phyloP scores from a whole-genome alignment of 2,113 vertebrate genomes.

The Rhegmatorhina hoffmannsi region DNA sequence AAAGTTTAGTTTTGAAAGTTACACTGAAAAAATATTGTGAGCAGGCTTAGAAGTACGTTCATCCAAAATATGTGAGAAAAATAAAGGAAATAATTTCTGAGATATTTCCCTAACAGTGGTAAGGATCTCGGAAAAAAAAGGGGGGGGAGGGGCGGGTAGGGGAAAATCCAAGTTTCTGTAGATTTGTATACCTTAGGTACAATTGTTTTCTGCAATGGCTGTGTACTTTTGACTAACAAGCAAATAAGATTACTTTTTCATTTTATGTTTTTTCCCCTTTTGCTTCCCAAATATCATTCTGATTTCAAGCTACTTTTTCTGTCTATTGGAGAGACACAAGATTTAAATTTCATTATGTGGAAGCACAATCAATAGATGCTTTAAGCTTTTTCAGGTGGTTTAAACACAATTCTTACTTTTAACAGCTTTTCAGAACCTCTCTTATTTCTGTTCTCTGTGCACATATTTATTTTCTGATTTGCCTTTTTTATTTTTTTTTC shows the following conservation, averaged over 20 bases:
- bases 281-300: neutral
- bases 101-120: neutral
- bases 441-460: neutral
- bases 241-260: neutral
- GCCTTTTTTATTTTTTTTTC: neutral
- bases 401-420: neutral
- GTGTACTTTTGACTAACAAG: neutral
- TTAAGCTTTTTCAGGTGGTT: neutral
- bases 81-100: neutral
- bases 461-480: conserved; percentile 14
- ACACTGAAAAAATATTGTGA: neutral
- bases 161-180: neutral
- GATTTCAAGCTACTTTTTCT: neutral
- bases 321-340: neutral
- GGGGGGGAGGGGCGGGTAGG: no score
- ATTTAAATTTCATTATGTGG: neutral
- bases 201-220: neutral
- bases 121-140: neutral
- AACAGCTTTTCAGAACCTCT: neutral
- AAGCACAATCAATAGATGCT: neutral
- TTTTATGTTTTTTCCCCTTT: neutral
- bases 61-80: neutral
- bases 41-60: neutral
- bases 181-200: neutral
- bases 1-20: neutral